These are phyloP conservation scores for Merops nubicus DNA, from an alignment of 2,113 vertebrate genomes.

Conservation along the genomic window DNA sequence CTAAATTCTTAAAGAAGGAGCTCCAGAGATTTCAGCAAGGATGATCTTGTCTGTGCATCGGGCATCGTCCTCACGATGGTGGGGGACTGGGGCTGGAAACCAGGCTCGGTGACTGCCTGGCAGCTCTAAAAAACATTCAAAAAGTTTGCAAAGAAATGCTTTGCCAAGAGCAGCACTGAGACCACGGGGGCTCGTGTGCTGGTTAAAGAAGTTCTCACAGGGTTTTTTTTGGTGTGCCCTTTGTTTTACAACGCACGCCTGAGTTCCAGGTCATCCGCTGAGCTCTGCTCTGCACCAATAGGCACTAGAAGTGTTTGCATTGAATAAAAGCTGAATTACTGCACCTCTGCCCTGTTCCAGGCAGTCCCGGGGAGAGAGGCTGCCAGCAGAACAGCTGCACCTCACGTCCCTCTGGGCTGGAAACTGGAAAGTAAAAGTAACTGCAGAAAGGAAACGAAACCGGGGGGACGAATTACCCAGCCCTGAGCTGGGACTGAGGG, in stretches of 20 bases:
- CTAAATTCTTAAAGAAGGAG: not conserved
- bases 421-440: not conserved
- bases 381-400: accelerated
- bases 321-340: not conserved
- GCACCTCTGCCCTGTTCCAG: not conserved
- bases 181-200: not conserved
- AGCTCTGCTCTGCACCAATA: not conserved
- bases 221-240: not conserved
- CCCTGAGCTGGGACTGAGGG: not conserved
- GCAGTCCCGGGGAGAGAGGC: not conserved
- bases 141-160: not conserved
- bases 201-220: not conserved
- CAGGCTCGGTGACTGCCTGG: accelerated
- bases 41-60: not conserved
- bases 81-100: not conserved
- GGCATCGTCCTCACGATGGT: not conserved
- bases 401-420: accelerated
- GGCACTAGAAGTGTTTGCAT: not conserved
- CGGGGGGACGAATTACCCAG: not conserved
- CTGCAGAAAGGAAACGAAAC: not conserved
- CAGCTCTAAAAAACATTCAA: not conserved
- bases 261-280: not conserved
- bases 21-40: not conserved
- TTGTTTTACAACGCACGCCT: not conserved
- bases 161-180: not conserved